phyloP scores from a whole-genome alignment of 2,113 vertebrate genomes.

The Syrmaticus mikado region DNA sequence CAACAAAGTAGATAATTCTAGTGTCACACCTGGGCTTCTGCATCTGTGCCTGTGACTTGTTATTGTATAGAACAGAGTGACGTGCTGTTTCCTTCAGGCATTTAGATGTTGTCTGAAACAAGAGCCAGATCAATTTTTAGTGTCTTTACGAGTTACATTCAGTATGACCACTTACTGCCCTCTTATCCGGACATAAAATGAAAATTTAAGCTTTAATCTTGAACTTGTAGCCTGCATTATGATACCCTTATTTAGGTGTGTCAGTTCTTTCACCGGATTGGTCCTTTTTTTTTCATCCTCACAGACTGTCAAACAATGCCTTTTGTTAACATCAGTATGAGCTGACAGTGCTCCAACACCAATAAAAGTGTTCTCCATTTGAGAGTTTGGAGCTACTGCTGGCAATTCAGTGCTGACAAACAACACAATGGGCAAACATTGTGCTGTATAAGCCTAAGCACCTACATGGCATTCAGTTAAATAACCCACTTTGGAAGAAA shows the following conservation, averaged over 20 bases:
- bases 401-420: neutral
- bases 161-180: neutral
- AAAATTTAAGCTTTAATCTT: neutral
- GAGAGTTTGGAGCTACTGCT: neutral
- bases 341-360: neutral
- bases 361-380: neutral
- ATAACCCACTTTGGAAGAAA: neutral
- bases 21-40: neutral
- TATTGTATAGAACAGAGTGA: neutral
- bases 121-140: conserved; percentile 21
- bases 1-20: neutral
- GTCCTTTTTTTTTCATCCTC: neutral
- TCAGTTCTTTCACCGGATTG: neutral
- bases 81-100: neutral
- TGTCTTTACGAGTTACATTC: conserved; percentile 15
- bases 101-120: neutral
- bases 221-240: neutral
- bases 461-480: neutral
- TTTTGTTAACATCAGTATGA: neutral
- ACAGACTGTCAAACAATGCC: accelerated
- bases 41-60: neutral
- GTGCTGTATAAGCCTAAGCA: neutral
- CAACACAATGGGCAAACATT: neutral
- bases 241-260: neutral
- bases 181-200: neutral